Evolutionary conservation across 2,113 vertebrate species (phyloP).

Genomic region (Ailuropoda melanoleuca): DNA sequence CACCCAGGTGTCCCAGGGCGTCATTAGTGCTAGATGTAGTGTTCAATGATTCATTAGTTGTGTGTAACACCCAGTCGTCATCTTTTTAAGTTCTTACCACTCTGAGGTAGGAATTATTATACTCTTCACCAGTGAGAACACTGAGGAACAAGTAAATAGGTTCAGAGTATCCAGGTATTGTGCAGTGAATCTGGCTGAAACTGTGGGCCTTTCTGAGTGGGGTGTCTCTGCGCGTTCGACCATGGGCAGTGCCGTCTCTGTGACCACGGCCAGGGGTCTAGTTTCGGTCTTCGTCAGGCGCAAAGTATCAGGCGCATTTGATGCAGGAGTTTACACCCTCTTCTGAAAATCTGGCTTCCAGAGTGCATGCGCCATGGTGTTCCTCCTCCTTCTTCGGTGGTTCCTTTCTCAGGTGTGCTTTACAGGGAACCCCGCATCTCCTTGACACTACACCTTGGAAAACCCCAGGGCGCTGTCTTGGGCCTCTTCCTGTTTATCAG

Average conservation of each 20-base stretch:
- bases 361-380: rapidly evolving
- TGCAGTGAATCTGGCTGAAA: neutral
- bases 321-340: neutral
- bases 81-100: neutral
- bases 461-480: neutral
- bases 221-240: neutral
- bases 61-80: neutral
- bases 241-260: neutral
- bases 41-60: too few relatives aligned
- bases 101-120: neutral
- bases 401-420: neutral
- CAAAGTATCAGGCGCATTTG: rapidly evolving
- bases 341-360: neutral
- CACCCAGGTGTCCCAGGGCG: neutral
- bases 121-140: too few relatives aligned
- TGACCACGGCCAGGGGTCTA: neutral
- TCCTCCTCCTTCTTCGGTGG: rapidly evolving
- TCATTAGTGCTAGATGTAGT: too few relatives aligned
- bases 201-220: neutral
- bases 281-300: neutral
- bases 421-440: rapidly evolving
- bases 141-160: rapidly evolving
- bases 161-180: neutral
- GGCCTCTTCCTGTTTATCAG: neutral
- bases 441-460: rapidly evolving